Evolutionary conservation across 2,888 invertebrate species (phyloP).

Genomic region (Macaria liturata): DNA sequence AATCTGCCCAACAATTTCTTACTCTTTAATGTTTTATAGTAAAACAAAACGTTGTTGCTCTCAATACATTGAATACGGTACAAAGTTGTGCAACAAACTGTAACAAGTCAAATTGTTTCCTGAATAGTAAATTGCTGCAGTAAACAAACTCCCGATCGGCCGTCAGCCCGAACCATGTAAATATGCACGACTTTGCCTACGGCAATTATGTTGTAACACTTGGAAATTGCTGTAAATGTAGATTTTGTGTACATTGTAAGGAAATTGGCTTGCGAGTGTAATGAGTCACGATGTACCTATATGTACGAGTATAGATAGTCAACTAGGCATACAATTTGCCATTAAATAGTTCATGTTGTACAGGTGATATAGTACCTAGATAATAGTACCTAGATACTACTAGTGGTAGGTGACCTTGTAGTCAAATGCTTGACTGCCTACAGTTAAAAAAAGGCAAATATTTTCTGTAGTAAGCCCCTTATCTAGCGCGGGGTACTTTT

Average conservation of each 20-base stretch:
- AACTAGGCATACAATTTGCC: too few species aligned
- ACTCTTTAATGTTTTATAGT: too few species aligned
- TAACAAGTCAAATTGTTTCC: constrained; percentile 44
- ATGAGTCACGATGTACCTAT: not conserved
- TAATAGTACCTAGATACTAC: too few species aligned
- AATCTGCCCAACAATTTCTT: too few species aligned
- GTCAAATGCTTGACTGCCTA: too few species aligned
- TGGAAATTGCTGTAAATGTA: constrained; percentile 12
- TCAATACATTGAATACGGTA: constrained; percentile 21
- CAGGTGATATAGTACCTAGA: too few species aligned
- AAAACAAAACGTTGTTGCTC: too few species aligned
- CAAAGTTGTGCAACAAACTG: constrained; percentile 41
- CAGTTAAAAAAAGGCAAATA: too few species aligned
- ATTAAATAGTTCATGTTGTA: too few species aligned
- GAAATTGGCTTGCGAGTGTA: constrained; percentile 1
- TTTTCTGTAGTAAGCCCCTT: too few species aligned
- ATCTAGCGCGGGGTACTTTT: too few species aligned
- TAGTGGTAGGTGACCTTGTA: too few species aligned
- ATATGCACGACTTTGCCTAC: constrained; percentile 38
- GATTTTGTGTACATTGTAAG: constrained; percentile 23
- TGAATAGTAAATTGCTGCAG: constrained; percentile 36
- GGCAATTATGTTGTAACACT: constrained; percentile 46
- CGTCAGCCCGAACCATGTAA: constrained; percentile 30
- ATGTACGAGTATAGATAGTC: not conserved
- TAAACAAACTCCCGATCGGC: constrained; percentile 31